Evolutionary conservation across 1,140 invertebrate species (phyloP).

Genomic region (Drosophila kohkoa): DNA sequence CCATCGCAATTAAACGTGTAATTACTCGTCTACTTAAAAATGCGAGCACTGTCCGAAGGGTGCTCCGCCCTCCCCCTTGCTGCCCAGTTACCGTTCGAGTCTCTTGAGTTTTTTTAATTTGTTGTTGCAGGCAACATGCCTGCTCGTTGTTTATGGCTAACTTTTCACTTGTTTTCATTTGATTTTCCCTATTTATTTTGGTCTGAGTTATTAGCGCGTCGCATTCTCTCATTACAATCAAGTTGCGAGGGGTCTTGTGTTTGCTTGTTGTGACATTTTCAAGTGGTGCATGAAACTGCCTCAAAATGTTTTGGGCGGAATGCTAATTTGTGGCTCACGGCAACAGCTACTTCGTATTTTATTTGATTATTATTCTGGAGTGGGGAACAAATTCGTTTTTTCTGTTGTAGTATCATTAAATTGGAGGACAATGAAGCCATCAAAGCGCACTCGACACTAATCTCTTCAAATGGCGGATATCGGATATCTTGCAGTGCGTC

Average conservation of each 20-base stretch:
- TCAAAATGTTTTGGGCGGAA: not conserved
- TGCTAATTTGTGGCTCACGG: constrained; percentile 18
- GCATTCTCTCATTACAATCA: constrained; percentile 59
- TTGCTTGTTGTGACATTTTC: constrained; percentile 74
- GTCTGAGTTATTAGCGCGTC: constrained; percentile 75
- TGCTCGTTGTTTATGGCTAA: constrained; percentile 59
- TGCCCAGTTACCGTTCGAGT: not conserved
- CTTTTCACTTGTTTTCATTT: constrained; percentile 80
- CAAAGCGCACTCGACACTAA: constrained; percentile 65
- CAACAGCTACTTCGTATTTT: constrained; percentile 48
- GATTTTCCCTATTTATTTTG: constrained; percentile 82
- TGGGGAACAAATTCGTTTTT: constrained; percentile 5
- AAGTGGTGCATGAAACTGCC: constrained; percentile 58
- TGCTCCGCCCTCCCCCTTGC: constrained; percentile 11
- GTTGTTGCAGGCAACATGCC: constrained; percentile 54
- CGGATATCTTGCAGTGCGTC: constrained; percentile 19
- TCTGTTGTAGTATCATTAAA: constrained; percentile 26
- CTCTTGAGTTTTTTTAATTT: constrained; percentile 51
- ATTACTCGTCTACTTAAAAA: constrained; percentile 78
- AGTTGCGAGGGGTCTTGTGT: constrained; percentile 27
- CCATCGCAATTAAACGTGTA: constrained; percentile 84
- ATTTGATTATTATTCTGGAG: constrained; percentile 44
- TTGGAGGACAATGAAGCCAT: constrained; percentile 46
- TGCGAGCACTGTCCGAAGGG: constrained; percentile 53
- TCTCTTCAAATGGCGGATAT: constrained; percentile 54